Percentiles rank a stretch among this genome's conserved stretches.
phyloP scores from a whole-genome alignment of 2,797 vertebrate genomes.

The Megalops cyprinoides region DNA sequence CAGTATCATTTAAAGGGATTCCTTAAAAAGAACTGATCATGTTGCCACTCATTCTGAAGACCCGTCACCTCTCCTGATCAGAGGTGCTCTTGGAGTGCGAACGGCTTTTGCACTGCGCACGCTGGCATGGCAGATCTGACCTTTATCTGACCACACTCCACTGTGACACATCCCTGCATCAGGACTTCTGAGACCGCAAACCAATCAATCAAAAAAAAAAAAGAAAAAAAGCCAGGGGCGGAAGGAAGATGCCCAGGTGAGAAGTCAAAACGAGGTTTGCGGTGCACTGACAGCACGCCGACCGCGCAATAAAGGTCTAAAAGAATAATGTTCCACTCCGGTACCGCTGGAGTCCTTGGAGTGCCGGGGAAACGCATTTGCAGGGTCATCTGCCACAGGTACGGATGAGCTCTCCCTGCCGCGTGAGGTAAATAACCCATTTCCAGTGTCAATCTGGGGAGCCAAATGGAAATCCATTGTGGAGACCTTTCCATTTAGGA shows the following conservation, averaged over 20 bases:
- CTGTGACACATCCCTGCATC: background rate
- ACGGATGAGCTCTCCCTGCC: constrained; percentile 27
- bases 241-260: background rate
- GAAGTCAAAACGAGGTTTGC: background rate
- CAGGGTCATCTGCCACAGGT: constrained; percentile 26
- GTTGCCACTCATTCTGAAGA: background rate
- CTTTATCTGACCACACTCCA: background rate
- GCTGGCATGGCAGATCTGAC: background rate
- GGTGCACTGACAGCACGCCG: background rate
- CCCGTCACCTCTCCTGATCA: too few species aligned
- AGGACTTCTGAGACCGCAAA: background rate
- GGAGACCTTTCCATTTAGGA: constrained; percentile 30
- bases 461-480: constrained; percentile 22
- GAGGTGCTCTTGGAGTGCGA: too few species aligned
- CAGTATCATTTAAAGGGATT: too few species aligned
- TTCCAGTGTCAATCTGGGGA: constrained; percentile 36
- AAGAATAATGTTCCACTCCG: constrained; percentile 8
- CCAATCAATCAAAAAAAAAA: constrained; percentile 5
- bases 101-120: too few species aligned
- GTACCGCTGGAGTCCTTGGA: constrained; percentile 10
- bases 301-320: background rate
- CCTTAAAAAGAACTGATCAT: background rate
- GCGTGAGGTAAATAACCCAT: constrained; percentile 43
- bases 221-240: background rate
- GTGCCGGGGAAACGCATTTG: constrained; percentile 11